phyloP scores from a whole-genome alignment of 2,797 vertebrate species.

The Mallotus villosus region DNA sequence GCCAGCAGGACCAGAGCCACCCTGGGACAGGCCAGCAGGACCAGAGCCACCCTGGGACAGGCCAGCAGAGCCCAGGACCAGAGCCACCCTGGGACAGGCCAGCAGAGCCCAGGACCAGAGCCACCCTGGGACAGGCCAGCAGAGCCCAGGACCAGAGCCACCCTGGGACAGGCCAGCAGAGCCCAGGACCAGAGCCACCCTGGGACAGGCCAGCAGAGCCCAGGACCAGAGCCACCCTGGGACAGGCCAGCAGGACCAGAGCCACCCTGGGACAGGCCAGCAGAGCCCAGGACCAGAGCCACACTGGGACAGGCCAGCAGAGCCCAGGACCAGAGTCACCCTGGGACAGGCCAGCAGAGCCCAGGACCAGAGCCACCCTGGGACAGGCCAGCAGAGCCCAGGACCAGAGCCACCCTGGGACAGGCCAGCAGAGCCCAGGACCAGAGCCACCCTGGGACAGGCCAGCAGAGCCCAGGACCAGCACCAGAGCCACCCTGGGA shows the following conservation, averaged over 20 bases:
- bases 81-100: not conserved
- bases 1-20: conserved; percentile 17
- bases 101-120: too few species aligned
- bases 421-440: conserved; percentile 17
- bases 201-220: conserved; percentile 9
- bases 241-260: not conserved
- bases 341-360: conserved; percentile 8
- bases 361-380: too few species aligned
- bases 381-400: conserved; percentile 13
- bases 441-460: too few species aligned
- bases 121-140: not conserved
- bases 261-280: conserved; percentile 10
- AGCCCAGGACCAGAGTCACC: conserved; percentile 25
- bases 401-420: too few species aligned
- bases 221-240: too few species aligned
- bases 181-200: too few species aligned
- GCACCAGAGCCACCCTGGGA: too few species aligned
- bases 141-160: too few species aligned
- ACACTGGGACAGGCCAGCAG: not conserved
- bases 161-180: not conserved
- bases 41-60: conserved; percentile 18
- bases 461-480: conserved; percentile 20
- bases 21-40: not conserved
- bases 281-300: too few species aligned
- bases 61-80: conserved; percentile 20